Percentiles rank a stretch among this genome's conserved stretches.
Conservation (phyloP, 1,140 invertebrate genomes). For the Portunus trituberculatus region DNA sequence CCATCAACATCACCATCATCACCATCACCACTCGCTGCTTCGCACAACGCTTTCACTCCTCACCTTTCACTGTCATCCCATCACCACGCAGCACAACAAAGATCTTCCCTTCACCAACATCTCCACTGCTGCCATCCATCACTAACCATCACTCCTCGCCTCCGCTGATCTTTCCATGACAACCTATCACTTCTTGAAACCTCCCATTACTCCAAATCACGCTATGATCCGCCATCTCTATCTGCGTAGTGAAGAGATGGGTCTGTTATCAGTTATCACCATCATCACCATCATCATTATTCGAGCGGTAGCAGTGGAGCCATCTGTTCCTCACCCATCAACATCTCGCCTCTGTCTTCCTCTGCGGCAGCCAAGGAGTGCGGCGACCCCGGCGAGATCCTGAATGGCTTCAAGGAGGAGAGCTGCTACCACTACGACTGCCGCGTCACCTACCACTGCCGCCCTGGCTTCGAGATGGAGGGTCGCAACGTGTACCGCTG, state of each 20-base stretch:
- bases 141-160: neutral
- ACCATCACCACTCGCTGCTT: no score
- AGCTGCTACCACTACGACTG: constrained; percentile 95
- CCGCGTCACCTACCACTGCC: constrained; percentile 94
- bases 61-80: no score
- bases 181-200: neutral
- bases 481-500: constrained; percentile 87
- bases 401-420: constrained; percentile 94
- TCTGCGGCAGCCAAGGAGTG: constrained; percentile 78
- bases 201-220: neutral
- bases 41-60: neutral
- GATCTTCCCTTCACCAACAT: no score
- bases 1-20: no score
- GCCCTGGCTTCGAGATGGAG: constrained; percentile 94
- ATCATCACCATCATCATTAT: neutral
- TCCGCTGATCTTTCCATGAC: neutral
- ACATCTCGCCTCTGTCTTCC: neutral
- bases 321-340: neutral
- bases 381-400: constrained; percentile 91
- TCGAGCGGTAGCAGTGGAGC: neutral
- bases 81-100: no score
- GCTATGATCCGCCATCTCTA: neutral
- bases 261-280: neutral
- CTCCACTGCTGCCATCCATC: no score
- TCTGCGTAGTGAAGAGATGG: neutral